Percentiles rank a stretch among this genome's conserved stretches.
Conservation (phyloP, 2,113 vertebrate species). For the human region GRCh38 chr4:9809501-9810000, state of each 20-base stretch:
- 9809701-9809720: not conserved
- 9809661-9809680: not conserved
- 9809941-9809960: not conserved
- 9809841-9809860: too few relatives aligned
- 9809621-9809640: not conserved
- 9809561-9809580: not conserved
- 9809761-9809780: not conserved
- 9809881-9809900: not conserved
- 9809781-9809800: not conserved
- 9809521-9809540: not conserved
- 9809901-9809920: not conserved
- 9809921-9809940: not conserved
- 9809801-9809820: not conserved
- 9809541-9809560: not conserved
- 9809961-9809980: too few relatives aligned
- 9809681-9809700: not conserved
- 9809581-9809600: fast-evolving
- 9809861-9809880: too few relatives aligned
- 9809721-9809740: not conserved
- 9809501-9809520: not conserved
- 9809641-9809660: not conserved
- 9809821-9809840: not conserved
- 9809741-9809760: not conserved
- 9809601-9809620: too few relatives aligned
- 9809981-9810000: not conserved